Evolutionary conservation across 2,797 vertebrate genomes (phyloP).

Genomic region (Crenichthys baileyi): DNA sequence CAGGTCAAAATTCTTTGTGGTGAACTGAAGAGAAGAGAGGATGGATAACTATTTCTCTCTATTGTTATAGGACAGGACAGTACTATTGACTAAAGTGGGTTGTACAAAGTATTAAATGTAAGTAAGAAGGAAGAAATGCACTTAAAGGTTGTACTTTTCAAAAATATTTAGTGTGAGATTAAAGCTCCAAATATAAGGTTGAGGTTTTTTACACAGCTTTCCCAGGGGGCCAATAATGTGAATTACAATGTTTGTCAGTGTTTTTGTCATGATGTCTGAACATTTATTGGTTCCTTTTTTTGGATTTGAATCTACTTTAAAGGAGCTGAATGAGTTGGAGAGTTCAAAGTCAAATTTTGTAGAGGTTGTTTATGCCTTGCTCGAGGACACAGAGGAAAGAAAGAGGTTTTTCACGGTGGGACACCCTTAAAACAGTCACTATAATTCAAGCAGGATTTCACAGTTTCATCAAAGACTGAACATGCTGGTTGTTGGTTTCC

Average conservation of each 20-base stretch:
- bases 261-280: background rate
- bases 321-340: constrained; percentile 44
- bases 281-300: background rate
- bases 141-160: background rate
- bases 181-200: background rate
- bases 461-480: background rate
- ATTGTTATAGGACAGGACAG: too few species aligned
- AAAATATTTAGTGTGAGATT: background rate
- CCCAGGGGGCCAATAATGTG: background rate
- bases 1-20: too few species aligned
- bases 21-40: too few species aligned
- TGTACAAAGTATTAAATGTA: too few species aligned
- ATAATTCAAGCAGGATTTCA: background rate
- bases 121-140: too few species aligned
- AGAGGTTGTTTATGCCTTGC: constrained; percentile 36
- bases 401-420: constrained; percentile 42
- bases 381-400: constrained; percentile 23
- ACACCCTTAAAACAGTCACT: background rate
- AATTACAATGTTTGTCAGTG: background rate
- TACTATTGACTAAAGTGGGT: too few species aligned
- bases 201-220: background rate
- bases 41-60: too few species aligned
- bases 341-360: constrained; percentile 47
- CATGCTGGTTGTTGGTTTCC: background rate
- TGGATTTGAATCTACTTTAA: background rate